Evolutionary conservation across 2,888 invertebrate species (phyloP).

Genomic region (Luperina testacea): DNA sequence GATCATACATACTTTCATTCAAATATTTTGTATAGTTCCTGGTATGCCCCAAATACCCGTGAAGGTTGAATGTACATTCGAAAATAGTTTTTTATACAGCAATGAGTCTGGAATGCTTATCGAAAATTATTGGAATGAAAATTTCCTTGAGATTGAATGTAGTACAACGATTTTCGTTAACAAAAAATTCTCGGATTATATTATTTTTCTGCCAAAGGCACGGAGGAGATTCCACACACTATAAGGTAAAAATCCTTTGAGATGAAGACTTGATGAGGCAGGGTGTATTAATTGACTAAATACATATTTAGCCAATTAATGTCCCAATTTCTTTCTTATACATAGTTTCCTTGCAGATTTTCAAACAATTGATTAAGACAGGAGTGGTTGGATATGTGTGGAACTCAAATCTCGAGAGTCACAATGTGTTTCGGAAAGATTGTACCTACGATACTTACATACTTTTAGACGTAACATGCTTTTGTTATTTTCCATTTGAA

Average conservation of each 20-base stretch:
- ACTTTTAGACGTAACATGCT: not conserved
- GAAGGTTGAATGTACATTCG: conserved; percentile 51
- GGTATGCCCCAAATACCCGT: conserved; percentile 39
- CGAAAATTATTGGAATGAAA: conserved; percentile 1
- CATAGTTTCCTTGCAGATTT: not conserved
- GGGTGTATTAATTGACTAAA: too few species aligned
- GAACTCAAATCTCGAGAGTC: not conserved
- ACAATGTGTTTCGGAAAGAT: not conserved
- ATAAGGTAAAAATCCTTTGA: not conserved
- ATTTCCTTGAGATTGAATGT: not conserved
- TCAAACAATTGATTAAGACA: not conserved
- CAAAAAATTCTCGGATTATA: not conserved
- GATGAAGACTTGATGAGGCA: not conserved
- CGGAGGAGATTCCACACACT: not conserved
- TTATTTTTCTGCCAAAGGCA: not conserved
- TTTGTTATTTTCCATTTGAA: not conserved
- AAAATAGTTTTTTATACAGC: conserved; percentile 53
- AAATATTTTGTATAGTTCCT: conserved; percentile 22
- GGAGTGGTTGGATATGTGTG: not conserved
- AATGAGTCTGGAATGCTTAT: conserved; percentile 18
- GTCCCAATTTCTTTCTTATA: not conserved
- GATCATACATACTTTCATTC: not conserved
- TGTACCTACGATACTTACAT: not conserved
- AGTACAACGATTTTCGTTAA: conserved; percentile 1
- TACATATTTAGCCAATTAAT: not conserved